phyloP scores from a whole-genome alignment of 2,888 invertebrate genomes.

The Aphodius granarius region DNA sequence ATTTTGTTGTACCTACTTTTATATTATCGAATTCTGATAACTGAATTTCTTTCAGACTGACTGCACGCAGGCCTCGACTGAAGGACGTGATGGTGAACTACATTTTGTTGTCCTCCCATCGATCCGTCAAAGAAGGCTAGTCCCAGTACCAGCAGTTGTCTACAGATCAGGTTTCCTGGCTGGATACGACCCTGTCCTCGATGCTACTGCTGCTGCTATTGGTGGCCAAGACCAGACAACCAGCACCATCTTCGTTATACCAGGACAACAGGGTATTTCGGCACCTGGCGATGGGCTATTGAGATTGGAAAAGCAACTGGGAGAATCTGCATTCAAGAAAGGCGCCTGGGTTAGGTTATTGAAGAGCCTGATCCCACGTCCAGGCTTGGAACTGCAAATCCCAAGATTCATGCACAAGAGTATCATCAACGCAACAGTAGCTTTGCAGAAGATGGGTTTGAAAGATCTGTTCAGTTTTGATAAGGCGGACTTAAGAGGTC shows the following conservation, averaged over 20 bases:
- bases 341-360: constrained; percentile 75
- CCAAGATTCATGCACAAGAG: constrained; percentile 84
- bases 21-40: neutral
- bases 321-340: constrained; percentile 67
- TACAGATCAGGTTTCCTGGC: constrained; percentile 77
- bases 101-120: constrained; percentile 83
- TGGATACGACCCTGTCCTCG: constrained; percentile 81
- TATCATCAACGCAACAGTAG: constrained; percentile 76
- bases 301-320: constrained; percentile 69
- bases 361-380: constrained; percentile 72
- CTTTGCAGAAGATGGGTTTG: constrained; percentile 79
- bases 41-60: constrained; percentile 66
- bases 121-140: constrained; percentile 75
- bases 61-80: constrained; percentile 72
- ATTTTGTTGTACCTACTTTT: neutral
- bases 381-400: constrained; percentile 79
- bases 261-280: constrained; percentile 81
- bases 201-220: constrained; percentile 80
- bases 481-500: constrained; percentile 79
- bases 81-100: constrained; percentile 82
- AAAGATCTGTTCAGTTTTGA: constrained; percentile 75
- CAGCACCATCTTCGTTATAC: constrained; percentile 80
- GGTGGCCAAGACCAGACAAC: constrained; percentile 71
- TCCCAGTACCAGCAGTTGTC: constrained; percentile 83
- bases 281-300: constrained; percentile 80